Base-by-base conservation (phyloP, 2,113 vertebrate species). In the Erythrocercus mccallii region DNA sequence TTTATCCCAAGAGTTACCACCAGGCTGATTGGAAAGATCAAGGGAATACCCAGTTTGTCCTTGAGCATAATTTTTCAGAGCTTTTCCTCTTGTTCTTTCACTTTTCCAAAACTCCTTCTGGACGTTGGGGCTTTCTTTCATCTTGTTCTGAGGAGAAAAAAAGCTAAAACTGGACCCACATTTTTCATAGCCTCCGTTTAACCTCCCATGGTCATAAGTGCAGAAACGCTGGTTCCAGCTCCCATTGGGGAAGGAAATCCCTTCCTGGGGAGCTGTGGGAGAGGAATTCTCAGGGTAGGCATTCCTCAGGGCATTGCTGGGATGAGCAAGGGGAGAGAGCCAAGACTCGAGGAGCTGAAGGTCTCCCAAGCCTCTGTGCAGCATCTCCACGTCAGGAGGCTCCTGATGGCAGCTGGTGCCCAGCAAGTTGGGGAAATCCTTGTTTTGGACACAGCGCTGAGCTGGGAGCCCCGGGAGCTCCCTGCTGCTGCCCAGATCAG, bases 271-370 rank as follows among this genome's bases (percentile, higher is more conserved):
- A 65, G 61, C 7, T 2, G 84, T n/a, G 12, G 76, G 23, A 30
- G 81, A 19, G 35, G 74, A 57, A 31, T 79, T 82, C 11, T 82
- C 94, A 38, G 76, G 60, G n/a, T 44, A 64, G 18, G 61, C 3
- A 12, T 35, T 92, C 56, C 86, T 91, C 16, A 42, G 64, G 25
- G 80, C 25, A 22, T 19, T 60, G 20, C 88, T 69, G 8, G 96
- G 80, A 11, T 69, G 91, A 68, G 57, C 19, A 15, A 11, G 30
- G 64, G 94, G 77, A 51, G 89, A 86, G 40, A 96, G 66, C 97
- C 96, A 98, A 50, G 97, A 92, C 35, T 95, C 87, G 7, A 96
- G 17, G 33, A 97, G 85, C 50, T 92, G 91, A 15, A 97, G 96
- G 40, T 95, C 96, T 37, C 96, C 95, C 88, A 97, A 66, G 18